These are phyloP conservation scores for Bos javanicus DNA, from an alignment of 2,113 vertebrate species.

Conservation along the genomic window DNA sequence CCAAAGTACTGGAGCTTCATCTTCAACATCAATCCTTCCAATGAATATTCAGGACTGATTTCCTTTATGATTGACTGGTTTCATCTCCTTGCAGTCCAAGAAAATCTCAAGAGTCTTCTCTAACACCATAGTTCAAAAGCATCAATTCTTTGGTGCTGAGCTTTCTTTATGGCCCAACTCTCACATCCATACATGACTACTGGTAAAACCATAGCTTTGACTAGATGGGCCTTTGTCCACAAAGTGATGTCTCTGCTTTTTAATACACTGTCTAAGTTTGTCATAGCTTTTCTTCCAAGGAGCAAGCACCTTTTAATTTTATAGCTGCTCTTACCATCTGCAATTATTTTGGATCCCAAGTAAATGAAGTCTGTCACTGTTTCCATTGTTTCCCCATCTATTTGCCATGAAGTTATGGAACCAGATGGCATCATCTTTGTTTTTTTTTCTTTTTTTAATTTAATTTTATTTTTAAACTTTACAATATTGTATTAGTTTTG, in stretches of 20 bases:
- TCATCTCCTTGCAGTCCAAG: background rate
- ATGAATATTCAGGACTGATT: background rate
- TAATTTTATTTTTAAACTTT: no score
- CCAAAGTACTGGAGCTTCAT: background rate
- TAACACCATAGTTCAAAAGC: background rate
- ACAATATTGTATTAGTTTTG: no score
- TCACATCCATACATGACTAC: background rate
- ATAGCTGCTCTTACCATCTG: background rate
- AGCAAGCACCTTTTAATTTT: background rate
- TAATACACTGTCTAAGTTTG: background rate
- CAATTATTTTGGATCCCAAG: background rate
- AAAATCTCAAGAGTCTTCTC: background rate
- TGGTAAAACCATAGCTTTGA: background rate
- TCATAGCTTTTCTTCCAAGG: background rate
- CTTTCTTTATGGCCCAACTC: background rate
- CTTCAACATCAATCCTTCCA: background rate
- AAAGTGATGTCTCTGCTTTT: background rate
- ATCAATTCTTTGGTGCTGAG: background rate
- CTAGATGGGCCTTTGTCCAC: background rate
- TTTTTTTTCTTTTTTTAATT: no score
- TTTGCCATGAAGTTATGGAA: background rate
- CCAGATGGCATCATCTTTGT: background rate
- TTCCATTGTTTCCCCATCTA: background rate
- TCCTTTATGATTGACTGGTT: background rate
- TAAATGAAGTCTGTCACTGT: background rate